Conservation (phyloP, 2,797 vertebrate genomes). For the Cheirogaleus major region DNA sequence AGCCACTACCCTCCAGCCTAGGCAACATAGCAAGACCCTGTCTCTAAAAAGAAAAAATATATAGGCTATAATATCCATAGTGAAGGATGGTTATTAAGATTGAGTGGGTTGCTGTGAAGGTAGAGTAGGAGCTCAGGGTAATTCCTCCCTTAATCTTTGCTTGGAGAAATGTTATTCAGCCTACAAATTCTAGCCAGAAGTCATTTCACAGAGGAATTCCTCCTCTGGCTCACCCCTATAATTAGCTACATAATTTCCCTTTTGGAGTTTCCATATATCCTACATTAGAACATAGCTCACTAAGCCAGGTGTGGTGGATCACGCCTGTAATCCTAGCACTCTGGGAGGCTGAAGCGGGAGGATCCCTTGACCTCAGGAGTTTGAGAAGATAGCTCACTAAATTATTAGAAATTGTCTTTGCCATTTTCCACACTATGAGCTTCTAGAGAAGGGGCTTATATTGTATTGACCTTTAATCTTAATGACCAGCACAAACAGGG, state of each 20-base stretch:
- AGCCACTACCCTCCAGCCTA: not conserved
- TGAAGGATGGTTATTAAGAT: not conserved
- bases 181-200: not conserved
- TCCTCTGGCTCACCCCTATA: not conserved
- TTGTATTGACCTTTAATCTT: slow-evolving; percentile 18
- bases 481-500: not conserved
- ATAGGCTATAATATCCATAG: not conserved
- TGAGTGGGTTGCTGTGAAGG: not conserved
- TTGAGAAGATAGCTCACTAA: not conserved
- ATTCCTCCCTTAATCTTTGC: not conserved
- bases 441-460: slow-evolving; percentile 6
- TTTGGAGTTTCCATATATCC: not conserved
- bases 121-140: not conserved
- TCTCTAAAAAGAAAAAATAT: not conserved
- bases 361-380: too few species aligned
- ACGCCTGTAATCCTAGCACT: too few species aligned
- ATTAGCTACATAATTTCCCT: not conserved
- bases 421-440: slow-evolving; percentile 18
- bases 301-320: not conserved
- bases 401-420: not conserved
- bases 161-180: not conserved
- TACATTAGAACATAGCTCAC: not conserved
- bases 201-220: not conserved
- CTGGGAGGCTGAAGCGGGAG: too few species aligned
- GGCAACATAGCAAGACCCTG: not conserved